Percentiles rank a stretch among this genome's conserved stretches.
phyloP scores from a whole-genome alignment of 2,797 vertebrate species.

The Eidolon dupreanum region DNA sequence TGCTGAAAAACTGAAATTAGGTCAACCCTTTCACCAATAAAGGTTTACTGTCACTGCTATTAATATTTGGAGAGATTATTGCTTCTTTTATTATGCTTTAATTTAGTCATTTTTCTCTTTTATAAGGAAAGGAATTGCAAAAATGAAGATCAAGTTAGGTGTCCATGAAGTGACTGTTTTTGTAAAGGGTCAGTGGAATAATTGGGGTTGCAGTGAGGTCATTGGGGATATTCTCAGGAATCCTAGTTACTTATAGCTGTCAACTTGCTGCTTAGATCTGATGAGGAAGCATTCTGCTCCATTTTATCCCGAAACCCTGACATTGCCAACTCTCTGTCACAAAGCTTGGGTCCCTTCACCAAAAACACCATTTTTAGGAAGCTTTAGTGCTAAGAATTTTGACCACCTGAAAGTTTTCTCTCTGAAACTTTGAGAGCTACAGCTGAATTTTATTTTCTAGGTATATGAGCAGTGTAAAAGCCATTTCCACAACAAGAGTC shows the following conservation, averaged over 20 bases:
- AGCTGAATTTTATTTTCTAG: constrained; percentile 81
- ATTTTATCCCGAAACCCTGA: neutral
- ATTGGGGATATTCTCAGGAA: neutral
- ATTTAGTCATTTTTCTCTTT: neutral
- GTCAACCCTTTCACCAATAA: neutral
- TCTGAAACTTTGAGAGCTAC: constrained; percentile 69
- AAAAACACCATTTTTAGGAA: neutral
- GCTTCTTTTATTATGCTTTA: neutral
- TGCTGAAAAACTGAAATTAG: neutral
- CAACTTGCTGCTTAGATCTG: no score
- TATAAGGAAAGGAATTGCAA: neutral
- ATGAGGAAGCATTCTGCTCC: neutral
- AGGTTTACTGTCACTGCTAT: neutral
- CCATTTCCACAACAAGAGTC: neutral
- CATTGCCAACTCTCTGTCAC: neutral
- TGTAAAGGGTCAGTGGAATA: neutral
- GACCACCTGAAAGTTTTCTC: neutral
- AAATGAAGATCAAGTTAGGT: neutral
- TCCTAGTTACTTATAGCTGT: no score
- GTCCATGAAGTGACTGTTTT: neutral
- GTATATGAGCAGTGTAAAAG: constrained; percentile 81
- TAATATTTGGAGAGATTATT: neutral
- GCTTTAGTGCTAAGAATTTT: neutral
- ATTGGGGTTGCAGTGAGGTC: neutral
- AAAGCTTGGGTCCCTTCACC: neutral